Conservation (phyloP, 2,797 vertebrate species). For the Platalea minor region DNA sequence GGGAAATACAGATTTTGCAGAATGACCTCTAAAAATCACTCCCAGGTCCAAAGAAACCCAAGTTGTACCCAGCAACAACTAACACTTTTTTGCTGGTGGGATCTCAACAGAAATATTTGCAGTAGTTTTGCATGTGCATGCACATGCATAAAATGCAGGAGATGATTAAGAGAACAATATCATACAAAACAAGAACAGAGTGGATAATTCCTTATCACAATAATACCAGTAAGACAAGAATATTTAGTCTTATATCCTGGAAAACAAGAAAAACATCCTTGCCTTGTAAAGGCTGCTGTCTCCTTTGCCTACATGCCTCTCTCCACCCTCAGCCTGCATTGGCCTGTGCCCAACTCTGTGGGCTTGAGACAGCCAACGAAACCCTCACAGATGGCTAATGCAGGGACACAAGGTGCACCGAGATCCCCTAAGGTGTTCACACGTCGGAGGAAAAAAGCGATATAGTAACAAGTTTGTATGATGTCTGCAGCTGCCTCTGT, state of each 20-base stretch:
- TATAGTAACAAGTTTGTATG: neutral
- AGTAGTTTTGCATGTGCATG: neutral
- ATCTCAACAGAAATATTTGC: neutral
- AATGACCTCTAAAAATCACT: neutral
- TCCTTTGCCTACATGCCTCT: fast-evolving
- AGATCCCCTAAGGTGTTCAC: neutral
- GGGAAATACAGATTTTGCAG: neutral
- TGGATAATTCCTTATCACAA: neutral
- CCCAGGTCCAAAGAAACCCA: neutral
- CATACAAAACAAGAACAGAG: neutral
- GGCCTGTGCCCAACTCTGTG: fast-evolving
- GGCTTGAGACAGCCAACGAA: neutral
- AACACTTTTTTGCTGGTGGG: neutral
- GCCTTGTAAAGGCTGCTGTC: neutral
- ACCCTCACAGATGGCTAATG: neutral
- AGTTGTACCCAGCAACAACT: neutral
- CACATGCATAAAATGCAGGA: neutral
- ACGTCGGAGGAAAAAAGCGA: neutral
- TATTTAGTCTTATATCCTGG: neutral
- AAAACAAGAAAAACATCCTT: neutral
- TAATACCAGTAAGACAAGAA: neutral
- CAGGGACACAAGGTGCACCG: neutral
- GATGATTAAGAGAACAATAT: neutral
- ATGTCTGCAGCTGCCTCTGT: neutral
- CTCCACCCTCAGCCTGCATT: neutral